Evolutionary conservation across 2,888 invertebrate genomes (phyloP), one percentile per base, ranked within the genome.

Genomic region (Lochmaea capreae): DNA sequence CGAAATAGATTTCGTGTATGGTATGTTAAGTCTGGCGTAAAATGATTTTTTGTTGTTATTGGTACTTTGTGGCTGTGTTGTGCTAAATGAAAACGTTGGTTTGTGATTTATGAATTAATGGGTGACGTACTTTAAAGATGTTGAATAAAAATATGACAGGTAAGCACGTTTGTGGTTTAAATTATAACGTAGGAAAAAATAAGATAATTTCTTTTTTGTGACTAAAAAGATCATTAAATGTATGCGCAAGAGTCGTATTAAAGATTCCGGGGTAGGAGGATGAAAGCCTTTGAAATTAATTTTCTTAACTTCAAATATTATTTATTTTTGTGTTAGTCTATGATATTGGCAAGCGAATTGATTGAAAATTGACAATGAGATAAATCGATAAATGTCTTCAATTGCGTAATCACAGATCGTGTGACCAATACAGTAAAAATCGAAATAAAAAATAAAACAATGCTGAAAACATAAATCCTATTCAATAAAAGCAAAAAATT

Each of bases 1-100:
- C 76, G 76, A 80, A 74, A 77, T 68, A 76, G 78, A 79, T 74
- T 75, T 70, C 76, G 76, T 71, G 75, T 72, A 75, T 77, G 71
- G 73, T 77, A 76, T 77, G 76, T 76, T 72, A 74, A 74, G 63
- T 77, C 66, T 77, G 72, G 77, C 77, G 77, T 77, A 76, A 77
- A 70, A 71, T 73, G 61, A 18, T 70, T 65, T 69, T 69, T 63
- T 70, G 26, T 65, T 65, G 42, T 14, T 57, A 54, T 65, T 65
- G 39, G 22, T 49, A 43, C 43, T 63, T 26, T 61, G 66, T 54
- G 66, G 39, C 33, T 43, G 65, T 65, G 71, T 43, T 57, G 46
- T 71, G 71, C 14, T 71, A 22, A 67, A 43, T 63, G 39, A 63
- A 16, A 43, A 63, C 62, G 43, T n/a, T 63, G 18, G 16, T 54